phyloP scores from a whole-genome alignment of 2,888 invertebrate genomes.

The Diplazon laetatorius region DNA sequence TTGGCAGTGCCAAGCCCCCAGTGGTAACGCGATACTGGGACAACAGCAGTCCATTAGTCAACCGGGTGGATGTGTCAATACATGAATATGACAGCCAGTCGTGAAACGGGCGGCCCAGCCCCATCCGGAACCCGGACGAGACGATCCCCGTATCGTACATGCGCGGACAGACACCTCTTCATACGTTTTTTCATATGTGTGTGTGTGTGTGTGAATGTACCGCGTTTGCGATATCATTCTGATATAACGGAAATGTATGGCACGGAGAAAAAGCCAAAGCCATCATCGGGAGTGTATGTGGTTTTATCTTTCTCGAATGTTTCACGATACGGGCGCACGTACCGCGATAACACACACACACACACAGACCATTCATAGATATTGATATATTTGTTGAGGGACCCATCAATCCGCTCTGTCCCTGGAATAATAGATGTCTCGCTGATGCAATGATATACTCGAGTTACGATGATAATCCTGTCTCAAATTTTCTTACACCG shows the following conservation, averaged over 20 bases:
- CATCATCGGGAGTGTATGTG: constrained; percentile 44
- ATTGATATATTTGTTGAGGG: constrained; percentile 49
- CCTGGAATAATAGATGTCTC: constrained; percentile 9
- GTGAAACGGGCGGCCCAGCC: constrained; percentile 65
- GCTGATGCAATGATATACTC: constrained; percentile 4
- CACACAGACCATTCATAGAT: constrained; percentile 33
- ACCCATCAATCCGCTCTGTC: constrained; percentile 39
- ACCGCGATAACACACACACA: constrained; percentile 11
- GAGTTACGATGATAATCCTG: not conserved
- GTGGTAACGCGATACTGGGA: constrained; percentile 80
- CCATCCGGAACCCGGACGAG: constrained; percentile 65
- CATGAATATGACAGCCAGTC: constrained; percentile 81
- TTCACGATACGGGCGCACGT: constrained; percentile 32
- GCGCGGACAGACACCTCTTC: constrained; percentile 13
- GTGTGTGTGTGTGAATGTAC: constrained; percentile 29
- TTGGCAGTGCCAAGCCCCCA: constrained; percentile 74
- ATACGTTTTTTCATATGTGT: constrained; percentile 14
- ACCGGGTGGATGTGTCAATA: constrained; percentile 81
- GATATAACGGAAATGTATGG: constrained; percentile 28
- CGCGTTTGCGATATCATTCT: constrained; percentile 36
- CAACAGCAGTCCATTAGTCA: constrained; percentile 83
- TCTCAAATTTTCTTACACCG: not conserved
- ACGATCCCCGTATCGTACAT: constrained; percentile 60
- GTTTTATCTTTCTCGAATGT: constrained; percentile 52
- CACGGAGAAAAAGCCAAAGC: constrained; percentile 30